Base-by-base conservation (phyloP, 2,113 vertebrate genomes). In the Forbesichthys papilliferus region DNA sequence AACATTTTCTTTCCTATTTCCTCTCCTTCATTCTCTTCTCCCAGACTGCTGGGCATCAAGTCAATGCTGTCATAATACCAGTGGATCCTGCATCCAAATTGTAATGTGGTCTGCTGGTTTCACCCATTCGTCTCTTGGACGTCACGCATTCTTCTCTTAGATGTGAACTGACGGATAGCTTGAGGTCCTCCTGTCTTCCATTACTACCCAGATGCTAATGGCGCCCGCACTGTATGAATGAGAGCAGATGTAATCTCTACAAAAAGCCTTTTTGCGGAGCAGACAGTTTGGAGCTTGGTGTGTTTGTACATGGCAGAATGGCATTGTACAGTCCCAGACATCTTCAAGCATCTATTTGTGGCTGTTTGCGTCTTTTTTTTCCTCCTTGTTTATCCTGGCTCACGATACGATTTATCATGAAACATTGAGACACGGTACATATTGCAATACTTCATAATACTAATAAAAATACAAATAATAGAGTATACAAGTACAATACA, bases 191-290 rank as follows among this genome's bases (percentile, higher is more conserved):
- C 82, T 71, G 70, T 69, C 79, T 87, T 72, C 79, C 87, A 88
- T 90, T 90, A 87, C 84, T 87, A 85, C 84, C 80, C 66, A 88
- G 87, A 90, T 86, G 87, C 84, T 90, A 90, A 90, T 91, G 88
- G 86, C 82, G 71, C 88, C 88, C 89, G 87, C 84, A 27, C 27
- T 27, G 27, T 27, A 88, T 84, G 79, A 91, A 88, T 87, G 86
- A 64, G 82, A 83, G 77, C 68, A 87, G 87, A 87, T 85, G 83
- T 81, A 86, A 87, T 90, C 84, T 86, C 74, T 81, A 76, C 78
- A 66, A 88, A 87, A 88, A 84, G 76, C 83, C 82, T 89, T 88
- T 72, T 53, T 56, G 53, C 66, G 80, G 78, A 86, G 83, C 73
- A 86, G 82, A 88, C 77, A 79, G 83, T 88, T 52, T n/a, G 56